Percentiles rank a stretch among this genome's conserved stretches.
Conservation (phyloP, 2,113 vertebrate genomes). For the Thamnophis sirtalis region DNA sequence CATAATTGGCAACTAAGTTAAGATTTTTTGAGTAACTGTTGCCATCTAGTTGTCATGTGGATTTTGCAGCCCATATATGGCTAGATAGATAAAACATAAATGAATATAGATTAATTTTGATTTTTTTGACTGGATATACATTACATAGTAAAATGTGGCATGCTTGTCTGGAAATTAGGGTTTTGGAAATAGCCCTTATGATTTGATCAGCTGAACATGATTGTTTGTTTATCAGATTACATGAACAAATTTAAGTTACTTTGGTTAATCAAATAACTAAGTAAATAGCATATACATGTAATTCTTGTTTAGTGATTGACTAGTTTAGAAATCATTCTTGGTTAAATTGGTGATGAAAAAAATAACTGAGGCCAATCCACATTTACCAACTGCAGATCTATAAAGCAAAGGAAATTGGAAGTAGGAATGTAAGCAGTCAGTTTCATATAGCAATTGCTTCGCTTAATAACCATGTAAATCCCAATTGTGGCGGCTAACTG, state of each 20-base stretch:
- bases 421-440: neutral
- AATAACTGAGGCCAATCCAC: neutral
- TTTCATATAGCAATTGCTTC: neutral
- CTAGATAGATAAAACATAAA: neutral
- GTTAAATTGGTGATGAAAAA: neutral
- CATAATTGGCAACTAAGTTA: neutral
- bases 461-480: neutral
- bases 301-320: neutral
- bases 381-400: neutral
- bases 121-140: neutral
- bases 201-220: neutral
- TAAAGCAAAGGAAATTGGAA: neutral
- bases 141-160: neutral
- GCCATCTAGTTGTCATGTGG: neutral
- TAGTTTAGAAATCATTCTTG: neutral
- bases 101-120: neutral
- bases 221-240: neutral
- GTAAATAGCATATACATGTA: neutral
- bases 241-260: neutral
- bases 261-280: neutral
- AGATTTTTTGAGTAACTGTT: neutral
- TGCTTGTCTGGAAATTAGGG: neutral
- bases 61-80: neutral
- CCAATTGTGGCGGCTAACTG: neutral
- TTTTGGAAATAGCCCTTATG: neutral